Conservation (phyloP, 2,888 invertebrate genomes). For the Dorcus hopei region DNA sequence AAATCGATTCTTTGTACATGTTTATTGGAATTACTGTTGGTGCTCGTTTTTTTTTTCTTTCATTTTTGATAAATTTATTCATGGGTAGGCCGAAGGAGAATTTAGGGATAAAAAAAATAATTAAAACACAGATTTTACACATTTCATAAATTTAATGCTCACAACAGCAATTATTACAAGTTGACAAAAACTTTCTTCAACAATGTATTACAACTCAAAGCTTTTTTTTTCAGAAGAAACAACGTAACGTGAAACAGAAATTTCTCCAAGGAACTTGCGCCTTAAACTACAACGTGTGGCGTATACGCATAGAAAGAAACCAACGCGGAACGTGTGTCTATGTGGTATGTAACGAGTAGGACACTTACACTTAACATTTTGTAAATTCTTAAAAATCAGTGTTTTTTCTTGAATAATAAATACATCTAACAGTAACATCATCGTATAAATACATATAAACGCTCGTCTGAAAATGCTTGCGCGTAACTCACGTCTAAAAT, state of each 20-base stretch:
- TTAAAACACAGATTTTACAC: neutral
- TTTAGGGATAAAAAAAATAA: neutral
- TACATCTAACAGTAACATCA: constrained; percentile 38
- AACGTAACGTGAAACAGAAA: constrained; percentile 9
- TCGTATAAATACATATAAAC: constrained; percentile 40
- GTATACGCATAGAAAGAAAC: neutral
- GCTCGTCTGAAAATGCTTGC: constrained; percentile 16
- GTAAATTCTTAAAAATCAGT: constrained; percentile 14
- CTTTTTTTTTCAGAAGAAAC: constrained; percentile 16
- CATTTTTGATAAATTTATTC: no score
- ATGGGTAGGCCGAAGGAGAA: neutral
- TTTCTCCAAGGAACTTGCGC: neutral
- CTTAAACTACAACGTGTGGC: neutral
- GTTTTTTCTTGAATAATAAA: constrained; percentile 17
- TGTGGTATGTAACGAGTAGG: constrained; percentile 25
- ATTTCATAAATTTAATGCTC: constrained; percentile 43
- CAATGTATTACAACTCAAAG: constrained; percentile 23
- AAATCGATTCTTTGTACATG: neutral
- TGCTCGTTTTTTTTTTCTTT: neutral
- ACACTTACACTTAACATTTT: constrained; percentile 19
- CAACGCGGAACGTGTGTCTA: neutral
- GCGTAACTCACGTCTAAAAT: constrained; percentile 17
- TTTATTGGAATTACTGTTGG: neutral
- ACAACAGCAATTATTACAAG: constrained; percentile 46
- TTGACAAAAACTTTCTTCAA: constrained; percentile 22